Percentiles rank a stretch among this genome's conserved stretches.
Conservation (phyloP, 2,888 invertebrate species). For the Pollenia amentaria region DNA sequence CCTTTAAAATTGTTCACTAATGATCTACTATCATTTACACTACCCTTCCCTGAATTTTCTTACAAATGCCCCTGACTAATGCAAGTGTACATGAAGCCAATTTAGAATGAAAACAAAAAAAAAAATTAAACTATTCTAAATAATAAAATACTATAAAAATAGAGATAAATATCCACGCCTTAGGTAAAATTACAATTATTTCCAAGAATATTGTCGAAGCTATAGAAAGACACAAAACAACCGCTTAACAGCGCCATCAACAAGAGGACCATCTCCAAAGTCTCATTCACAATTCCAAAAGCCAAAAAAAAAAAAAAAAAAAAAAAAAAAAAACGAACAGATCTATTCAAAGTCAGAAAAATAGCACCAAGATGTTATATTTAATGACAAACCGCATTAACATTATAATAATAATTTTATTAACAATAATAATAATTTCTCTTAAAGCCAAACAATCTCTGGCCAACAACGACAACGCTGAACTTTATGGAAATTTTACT, state of each 20-base stretch:
- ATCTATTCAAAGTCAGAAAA: conserved; percentile 11
- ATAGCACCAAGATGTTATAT: conserved; percentile 64
- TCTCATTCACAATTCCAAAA: not conserved
- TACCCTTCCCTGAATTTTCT: not conserved
- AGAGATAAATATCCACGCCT: conserved; percentile 71
- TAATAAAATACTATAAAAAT: conserved; percentile 56
- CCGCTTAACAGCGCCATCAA: conserved; percentile 43
- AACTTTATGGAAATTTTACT: conserved; percentile 62
- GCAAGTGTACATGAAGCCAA: conserved; percentile 63
- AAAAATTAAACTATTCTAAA: conserved; percentile 46
- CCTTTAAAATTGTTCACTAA: not conserved
- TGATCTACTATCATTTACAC: not conserved
- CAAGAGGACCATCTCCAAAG: conserved; percentile 31
- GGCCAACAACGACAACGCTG: conserved; percentile 22
- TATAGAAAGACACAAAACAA: conserved; percentile 24
- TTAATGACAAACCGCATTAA: conserved; percentile 65
- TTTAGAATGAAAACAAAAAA: conserved; percentile 56
- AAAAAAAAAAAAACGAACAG: conserved; percentile 9
- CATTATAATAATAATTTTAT: conserved; percentile 71
- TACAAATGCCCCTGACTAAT: not conserved
- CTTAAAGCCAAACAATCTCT: conserved; percentile 22
- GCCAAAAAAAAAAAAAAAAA: not conserved
- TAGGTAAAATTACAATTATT: conserved; percentile 69
- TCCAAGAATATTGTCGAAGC: conserved; percentile 67
- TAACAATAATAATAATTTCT: conserved; percentile 68